Conservation (phyloP, 1,140 invertebrate genomes). For the Batillaria attramentaria region DNA sequence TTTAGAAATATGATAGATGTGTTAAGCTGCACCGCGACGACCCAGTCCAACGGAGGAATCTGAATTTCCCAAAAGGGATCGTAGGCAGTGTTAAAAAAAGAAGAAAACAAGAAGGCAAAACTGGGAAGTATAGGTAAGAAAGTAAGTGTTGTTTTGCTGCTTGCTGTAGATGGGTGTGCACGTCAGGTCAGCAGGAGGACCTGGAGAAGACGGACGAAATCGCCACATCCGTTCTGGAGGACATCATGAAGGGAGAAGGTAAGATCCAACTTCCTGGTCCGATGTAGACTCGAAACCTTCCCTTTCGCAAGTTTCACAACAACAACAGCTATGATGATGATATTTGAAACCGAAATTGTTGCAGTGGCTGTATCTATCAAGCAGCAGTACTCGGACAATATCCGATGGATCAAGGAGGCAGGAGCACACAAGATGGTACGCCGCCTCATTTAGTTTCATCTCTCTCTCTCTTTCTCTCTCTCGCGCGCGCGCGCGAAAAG, state of each 20-base stretch:
- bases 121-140: no score
- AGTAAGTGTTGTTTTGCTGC: background rate
- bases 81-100: no score
- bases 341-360: slow-evolving; percentile 30
- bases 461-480: background rate
- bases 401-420: slow-evolving; percentile 79
- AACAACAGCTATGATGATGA: slow-evolving; percentile 14
- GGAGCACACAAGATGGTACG: slow-evolving; percentile 76
- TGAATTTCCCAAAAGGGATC: no score
- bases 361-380: slow-evolving; percentile 70
- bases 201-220: slow-evolving; percentile 77
- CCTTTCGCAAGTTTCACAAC: no score
- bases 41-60: no score
- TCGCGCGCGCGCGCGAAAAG: no score
- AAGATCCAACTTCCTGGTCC: background rate
- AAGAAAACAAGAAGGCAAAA: no score
- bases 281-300: background rate
- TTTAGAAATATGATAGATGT: no score
- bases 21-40: no score
- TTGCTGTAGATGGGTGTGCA: slow-evolving; percentile 78
- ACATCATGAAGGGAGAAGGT: slow-evolving; percentile 71
- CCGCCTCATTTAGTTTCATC: background rate
- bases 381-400: slow-evolving; percentile 78
- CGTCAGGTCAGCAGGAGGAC: slow-evolving; percentile 75
- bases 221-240: slow-evolving; percentile 74